These are phyloP conservation scores for Nothoprocta perdicaria DNA, from an alignment of 2,113 vertebrate genomes.

Conservation along the genomic window DNA sequence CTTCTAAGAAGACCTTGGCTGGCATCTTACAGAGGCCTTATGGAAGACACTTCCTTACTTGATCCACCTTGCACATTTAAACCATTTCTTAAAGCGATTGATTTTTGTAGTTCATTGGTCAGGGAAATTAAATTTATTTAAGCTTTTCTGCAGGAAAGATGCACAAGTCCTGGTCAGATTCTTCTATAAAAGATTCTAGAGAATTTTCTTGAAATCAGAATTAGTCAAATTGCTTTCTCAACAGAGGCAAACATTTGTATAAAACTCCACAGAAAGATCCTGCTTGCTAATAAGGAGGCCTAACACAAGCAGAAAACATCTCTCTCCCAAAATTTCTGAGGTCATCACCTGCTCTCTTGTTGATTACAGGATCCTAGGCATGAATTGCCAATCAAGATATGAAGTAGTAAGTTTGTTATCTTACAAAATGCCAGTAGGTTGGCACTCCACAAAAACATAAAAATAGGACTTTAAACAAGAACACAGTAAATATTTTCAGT, in stretches of 20 bases:
- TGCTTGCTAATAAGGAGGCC: not conserved
- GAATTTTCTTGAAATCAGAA: not conserved
- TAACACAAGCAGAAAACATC: not conserved
- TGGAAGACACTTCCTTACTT: no score
- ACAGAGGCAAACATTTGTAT: not conserved
- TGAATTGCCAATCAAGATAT: not conserved
- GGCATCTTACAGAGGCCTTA: no score
- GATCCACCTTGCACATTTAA: not conserved
- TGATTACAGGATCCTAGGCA: not conserved
- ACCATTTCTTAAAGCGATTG: not conserved
- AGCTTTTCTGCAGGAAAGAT: not conserved
- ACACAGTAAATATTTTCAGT: not conserved
- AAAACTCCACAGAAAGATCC: not conserved
- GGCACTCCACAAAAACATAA: not conserved
- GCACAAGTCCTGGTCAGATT: not conserved
- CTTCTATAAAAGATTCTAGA: not conserved
- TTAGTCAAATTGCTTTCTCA: not conserved
- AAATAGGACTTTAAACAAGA: not conserved
- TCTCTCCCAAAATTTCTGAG: not conserved
- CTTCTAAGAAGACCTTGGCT: not conserved
- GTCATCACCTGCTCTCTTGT: not conserved
- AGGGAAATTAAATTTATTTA: not conserved
- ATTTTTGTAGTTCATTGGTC: not conserved
- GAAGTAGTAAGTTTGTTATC: not conserved
- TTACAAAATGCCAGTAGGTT: not conserved